A percentile compares a stretch with the other conserved stretches of the same genome.
These are phyloP conservation scores for Sebastes baramenuke DNA, from an alignment of 2,797 vertebrate species.

Conservation along the genomic window DNA sequence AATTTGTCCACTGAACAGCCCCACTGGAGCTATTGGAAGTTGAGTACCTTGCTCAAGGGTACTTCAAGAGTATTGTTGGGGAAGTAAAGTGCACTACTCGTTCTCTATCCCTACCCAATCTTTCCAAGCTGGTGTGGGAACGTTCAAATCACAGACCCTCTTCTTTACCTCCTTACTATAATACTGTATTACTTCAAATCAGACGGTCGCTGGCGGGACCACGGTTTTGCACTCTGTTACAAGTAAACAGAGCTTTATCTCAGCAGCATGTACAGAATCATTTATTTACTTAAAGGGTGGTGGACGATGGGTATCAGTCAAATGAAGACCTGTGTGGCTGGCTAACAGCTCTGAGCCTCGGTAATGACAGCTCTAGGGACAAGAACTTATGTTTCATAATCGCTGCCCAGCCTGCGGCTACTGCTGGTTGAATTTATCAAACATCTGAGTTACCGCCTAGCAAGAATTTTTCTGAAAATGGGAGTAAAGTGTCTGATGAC, in stretches of 20 bases:
- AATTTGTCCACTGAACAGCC: background rate
- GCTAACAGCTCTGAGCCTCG: conserved; percentile 57
- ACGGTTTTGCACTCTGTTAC: background rate
- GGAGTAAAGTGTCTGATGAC: background rate
- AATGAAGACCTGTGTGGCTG: conserved; percentile 62
- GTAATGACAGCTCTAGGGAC: conserved; percentile 73
- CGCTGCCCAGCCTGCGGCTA: conserved; percentile 46
- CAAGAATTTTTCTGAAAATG: background rate
- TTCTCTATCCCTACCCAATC: background rate
- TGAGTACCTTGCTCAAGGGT: conserved; percentile 28
- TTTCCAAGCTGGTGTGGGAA: conserved; percentile 33
- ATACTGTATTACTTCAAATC: no score
- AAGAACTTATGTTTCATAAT: conserved; percentile 25
- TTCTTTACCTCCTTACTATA: background rate
- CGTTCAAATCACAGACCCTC: background rate
- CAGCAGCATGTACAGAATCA: conserved; percentile 14
- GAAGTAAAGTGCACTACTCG: background rate
- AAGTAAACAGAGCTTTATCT: conserved; percentile 15
- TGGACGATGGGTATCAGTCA: conserved; percentile 72
- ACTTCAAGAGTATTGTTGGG: conserved; percentile 22
- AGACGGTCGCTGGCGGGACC: no score
- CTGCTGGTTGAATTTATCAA: conserved; percentile 28
- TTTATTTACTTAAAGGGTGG: conserved; percentile 79
- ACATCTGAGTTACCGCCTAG: conserved; percentile 17
- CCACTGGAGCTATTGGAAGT: background rate